These are phyloP conservation scores for Chamaea fasciata DNA, from an alignment of 2,113 vertebrate species.

Conservation along the genomic window DNA sequence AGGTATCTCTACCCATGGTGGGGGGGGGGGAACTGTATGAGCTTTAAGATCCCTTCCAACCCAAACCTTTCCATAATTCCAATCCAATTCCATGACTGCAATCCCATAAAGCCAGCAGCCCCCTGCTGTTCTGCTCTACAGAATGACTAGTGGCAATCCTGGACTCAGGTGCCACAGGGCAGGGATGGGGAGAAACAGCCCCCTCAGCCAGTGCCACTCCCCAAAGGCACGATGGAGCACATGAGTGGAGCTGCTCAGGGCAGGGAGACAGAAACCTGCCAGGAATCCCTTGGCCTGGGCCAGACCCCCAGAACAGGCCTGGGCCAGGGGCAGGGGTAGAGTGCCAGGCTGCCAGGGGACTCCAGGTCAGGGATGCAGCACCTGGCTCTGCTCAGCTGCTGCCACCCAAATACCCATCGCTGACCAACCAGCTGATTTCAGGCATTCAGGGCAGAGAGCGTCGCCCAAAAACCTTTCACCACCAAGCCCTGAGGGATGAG, in stretches of 20 bases:
- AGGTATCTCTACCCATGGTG: not conserved
- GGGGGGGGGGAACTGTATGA: too few species aligned
- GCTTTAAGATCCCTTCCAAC: not conserved
- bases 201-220: not conserved
- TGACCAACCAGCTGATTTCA: not conserved
- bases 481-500: not conserved
- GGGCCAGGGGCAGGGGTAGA: not conserved
- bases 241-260: not conserved
- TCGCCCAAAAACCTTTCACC: not conserved
- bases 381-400: not conserved
- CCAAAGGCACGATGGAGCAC: not conserved
- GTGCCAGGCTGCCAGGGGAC: not conserved
- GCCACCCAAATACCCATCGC: not conserved
- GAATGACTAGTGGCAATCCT: not conserved
- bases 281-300: not conserved
- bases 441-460: fast-evolving
- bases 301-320: not conserved
- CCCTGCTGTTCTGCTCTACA: not conserved
- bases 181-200: not conserved
- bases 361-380: not conserved
- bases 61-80: not conserved
- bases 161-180: not conserved
- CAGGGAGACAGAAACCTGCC: not conserved
- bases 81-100: not conserved
- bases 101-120: not conserved